phyloP scores from a whole-genome alignment of 1,140 invertebrate species.

The Lucilia sericata region DNA sequence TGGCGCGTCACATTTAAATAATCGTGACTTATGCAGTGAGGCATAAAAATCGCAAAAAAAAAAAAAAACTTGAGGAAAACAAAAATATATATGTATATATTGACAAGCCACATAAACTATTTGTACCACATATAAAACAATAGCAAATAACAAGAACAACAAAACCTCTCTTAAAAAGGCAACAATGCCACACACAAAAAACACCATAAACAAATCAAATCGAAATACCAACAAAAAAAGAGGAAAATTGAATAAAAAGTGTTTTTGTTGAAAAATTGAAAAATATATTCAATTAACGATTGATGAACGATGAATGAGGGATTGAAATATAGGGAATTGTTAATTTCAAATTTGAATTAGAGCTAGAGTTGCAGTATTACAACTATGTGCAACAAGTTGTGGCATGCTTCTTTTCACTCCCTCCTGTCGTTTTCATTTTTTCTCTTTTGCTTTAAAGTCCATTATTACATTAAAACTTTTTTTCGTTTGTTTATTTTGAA shows the following conservation, averaged over 20 bases:
- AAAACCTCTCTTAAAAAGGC: neutral
- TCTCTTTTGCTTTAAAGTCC: neutral
- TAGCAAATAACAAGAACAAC: neutral
- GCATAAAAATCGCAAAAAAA: slow-evolving; percentile 34
- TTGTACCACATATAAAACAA: neutral
- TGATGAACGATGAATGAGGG: neutral
- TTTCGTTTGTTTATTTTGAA: neutral
- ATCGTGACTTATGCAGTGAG: slow-evolving; percentile 38
- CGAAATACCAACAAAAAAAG: neutral
- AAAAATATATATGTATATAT: neutral
- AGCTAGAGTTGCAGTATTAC: neutral
- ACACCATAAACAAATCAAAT: neutral
- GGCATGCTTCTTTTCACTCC: neutral
- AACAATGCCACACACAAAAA: slow-evolving; percentile 8
- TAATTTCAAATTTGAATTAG: neutral
- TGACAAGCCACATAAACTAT: slow-evolving; percentile 32
- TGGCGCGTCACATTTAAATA: slow-evolving; percentile 44
- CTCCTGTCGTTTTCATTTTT: no score
- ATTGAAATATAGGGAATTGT: neutral
- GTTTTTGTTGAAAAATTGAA: neutral
- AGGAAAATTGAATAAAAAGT: neutral
- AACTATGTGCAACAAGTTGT: slow-evolving; percentile 6
- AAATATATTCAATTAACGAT: slow-evolving; percentile 6
- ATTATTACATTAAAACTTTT: slow-evolving; percentile 2
- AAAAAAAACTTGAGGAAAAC: neutral